Evolutionary conservation across 2,113 vertebrate genomes (phyloP), one percentile per base, ranked within the genome.

Genomic region (Rafetus swinhoei): DNA sequence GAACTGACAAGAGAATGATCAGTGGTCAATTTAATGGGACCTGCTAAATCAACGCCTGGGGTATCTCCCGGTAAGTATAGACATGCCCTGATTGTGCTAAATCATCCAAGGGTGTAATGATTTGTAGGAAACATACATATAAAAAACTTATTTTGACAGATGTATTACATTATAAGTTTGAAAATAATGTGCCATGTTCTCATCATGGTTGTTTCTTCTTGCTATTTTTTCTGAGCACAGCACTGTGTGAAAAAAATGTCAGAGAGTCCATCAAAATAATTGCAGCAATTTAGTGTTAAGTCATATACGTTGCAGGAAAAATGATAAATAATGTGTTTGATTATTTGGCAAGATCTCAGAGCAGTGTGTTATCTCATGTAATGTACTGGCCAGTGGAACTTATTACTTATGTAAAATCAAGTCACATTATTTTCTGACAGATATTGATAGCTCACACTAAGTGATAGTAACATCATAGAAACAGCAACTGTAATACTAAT

Each of bases 131-230:
- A 76, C 35, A 3, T 13, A 76, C 9, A 76, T 5, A 74, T 22
- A 74, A 74, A 76, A 76, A 45, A 14, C 72, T 45, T 45, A 45
- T 45, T 45, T 2, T 89, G 32, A 62, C 62, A 65, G 62, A 65
- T n/a, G 7, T 84, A 55, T 19, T 45, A 74, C 27, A 32, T 87
- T 77, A 55, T 5, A 65, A 52, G 16, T 52, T 52, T 77, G 25
- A 91, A 86, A 92, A 86, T 1, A 4, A 9, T 15, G 24, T 2
- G 0, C 5, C 2, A 1, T 8, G 0, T 59, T 5, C 9, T 9
- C 2, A 52, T 74, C 62, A 50, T 39, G 85, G 60, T 1, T 9
- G 79, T 11, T 82, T 95, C 79, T 21, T 72, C 18, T 39, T 72
- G 10, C 3, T 72, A 15, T 21, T 62, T 19, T 7, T 7, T 7